Conservation (phyloP, 2,113 vertebrate species). For the Oophaga pumilio region DNA sequence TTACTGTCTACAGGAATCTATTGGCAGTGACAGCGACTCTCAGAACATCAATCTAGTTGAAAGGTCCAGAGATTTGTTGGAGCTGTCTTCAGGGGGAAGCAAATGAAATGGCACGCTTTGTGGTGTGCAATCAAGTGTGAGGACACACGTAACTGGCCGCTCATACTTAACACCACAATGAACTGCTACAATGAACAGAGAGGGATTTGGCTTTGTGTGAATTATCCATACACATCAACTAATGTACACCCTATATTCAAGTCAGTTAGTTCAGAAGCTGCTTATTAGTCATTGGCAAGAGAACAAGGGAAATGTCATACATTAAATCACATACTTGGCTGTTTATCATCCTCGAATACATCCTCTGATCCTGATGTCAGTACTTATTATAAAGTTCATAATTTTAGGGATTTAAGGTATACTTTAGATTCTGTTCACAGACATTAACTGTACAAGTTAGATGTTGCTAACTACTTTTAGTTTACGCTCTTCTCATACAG, state of each 20-base stretch:
- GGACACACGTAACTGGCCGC: background rate
- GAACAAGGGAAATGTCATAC: background rate
- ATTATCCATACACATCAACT: constrained; percentile 27
- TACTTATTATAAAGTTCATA: background rate
- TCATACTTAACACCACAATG: constrained; percentile 21
- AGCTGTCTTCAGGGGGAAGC: constrained; percentile 28
- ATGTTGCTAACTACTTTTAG: background rate
- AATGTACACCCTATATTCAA: background rate
- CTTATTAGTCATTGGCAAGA: background rate
- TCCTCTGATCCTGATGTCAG: background rate
- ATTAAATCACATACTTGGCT: constrained; percentile 16
- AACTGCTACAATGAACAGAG: background rate
- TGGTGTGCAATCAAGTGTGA: constrained; percentile 23
- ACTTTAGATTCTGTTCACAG: background rate
- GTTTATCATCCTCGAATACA: constrained; percentile 12
- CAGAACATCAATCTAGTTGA: constrained; percentile 30
- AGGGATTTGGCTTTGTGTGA: constrained; percentile 12
- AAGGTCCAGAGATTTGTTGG: constrained; percentile 30
- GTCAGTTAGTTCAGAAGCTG: background rate
- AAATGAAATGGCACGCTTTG: constrained; percentile 26
- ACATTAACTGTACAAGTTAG: background rate
- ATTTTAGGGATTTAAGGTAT: background rate
- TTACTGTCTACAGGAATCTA: background rate
- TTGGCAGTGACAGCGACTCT: constrained; percentile 16
- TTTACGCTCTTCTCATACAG: background rate